Conservation (phyloP, 2,113 vertebrate species). For the Sus scrofa region DNA sequence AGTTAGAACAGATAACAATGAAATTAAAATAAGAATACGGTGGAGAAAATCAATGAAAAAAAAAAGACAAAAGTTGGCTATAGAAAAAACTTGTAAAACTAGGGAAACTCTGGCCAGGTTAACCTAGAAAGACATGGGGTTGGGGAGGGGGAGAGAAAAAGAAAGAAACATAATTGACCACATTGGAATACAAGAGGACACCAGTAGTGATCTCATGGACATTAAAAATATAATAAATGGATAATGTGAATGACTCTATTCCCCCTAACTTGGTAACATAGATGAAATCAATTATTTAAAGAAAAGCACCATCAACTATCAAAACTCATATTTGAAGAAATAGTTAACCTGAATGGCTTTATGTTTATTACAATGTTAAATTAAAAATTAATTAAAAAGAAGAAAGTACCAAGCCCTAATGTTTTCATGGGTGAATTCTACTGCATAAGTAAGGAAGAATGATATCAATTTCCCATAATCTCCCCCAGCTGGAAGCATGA, state of each 20-base stretch:
- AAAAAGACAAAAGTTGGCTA: too few relatives aligned
- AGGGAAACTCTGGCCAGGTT: not conserved
- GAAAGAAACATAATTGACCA: not conserved
- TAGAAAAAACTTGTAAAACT: not conserved
- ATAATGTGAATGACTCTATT: not conserved
- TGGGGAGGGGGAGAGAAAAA: too few relatives aligned
- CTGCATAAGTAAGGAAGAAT: not conserved
- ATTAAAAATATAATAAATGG: not conserved
- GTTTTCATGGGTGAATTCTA: not conserved
- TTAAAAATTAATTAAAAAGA: not conserved
- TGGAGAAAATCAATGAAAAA: not conserved
- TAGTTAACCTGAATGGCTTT: not conserved
- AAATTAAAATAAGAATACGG: not conserved
- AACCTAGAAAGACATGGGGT: not conserved
- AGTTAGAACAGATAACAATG: too few relatives aligned
- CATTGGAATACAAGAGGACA: not conserved
- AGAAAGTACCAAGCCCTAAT: not conserved
- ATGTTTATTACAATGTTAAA: not conserved
- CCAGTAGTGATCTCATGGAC: not conserved
- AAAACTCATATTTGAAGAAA: not conserved
- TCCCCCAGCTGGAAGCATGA: not conserved
- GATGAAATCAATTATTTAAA: not conserved
- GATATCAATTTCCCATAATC: not conserved
- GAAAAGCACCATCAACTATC: not conserved
- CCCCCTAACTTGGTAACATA: not conserved